phyloP scores from a whole-genome alignment of 2,113 vertebrate species.

The Colinus virginianus region DNA sequence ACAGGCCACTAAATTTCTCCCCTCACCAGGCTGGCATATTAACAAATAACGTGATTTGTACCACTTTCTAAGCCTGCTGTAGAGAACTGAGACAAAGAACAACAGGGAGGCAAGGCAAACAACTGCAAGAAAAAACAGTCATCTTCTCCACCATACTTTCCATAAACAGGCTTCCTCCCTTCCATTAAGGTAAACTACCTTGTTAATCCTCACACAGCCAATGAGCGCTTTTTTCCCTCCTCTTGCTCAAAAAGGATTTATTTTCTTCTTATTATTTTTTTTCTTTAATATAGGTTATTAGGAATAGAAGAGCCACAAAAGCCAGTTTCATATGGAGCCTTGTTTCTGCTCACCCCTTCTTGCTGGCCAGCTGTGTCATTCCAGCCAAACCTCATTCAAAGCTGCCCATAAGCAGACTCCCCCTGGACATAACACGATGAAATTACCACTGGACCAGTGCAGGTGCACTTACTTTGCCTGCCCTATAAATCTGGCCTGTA shows the following conservation, averaged over 20 bases:
- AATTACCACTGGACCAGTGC: slow-evolving; percentile 29
- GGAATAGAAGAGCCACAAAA: not conserved
- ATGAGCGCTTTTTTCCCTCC: not conserved
- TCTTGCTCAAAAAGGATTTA: not conserved
- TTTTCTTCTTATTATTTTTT: not conserved
- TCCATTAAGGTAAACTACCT: slow-evolving; percentile 7
- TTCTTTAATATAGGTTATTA: not conserved
- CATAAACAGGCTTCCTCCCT: not conserved
- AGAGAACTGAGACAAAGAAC: slow-evolving; percentile 26
- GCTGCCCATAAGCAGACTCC: not conserved
- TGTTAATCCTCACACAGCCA: slow-evolving; percentile 7
- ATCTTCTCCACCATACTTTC: slow-evolving; percentile 12
- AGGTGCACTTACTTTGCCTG: slow-evolving; percentile 45
- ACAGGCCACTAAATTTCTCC: slow-evolving; percentile 11
- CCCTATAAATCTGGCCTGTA: slow-evolving; percentile 20
- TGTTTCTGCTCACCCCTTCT: not conserved
- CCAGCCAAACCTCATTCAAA: not conserved
- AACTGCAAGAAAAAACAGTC: slow-evolving; percentile 29
- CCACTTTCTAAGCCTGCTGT: slow-evolving; percentile 27
- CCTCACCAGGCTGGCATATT: slow-evolving; percentile 29
- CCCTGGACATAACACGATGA: not conserved
- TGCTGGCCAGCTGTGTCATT: slow-evolving; percentile 6
- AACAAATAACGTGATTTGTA: slow-evolving; percentile 61
- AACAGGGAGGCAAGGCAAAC: slow-evolving; percentile 47
- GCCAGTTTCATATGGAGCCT: not conserved